A percentile compares a stretch with the other conserved stretches of the same genome.
These are phyloP conservation scores for Archips xylosteana DNA, from an alignment of 2,888 invertebrate species.

Conservation along the genomic window DNA sequence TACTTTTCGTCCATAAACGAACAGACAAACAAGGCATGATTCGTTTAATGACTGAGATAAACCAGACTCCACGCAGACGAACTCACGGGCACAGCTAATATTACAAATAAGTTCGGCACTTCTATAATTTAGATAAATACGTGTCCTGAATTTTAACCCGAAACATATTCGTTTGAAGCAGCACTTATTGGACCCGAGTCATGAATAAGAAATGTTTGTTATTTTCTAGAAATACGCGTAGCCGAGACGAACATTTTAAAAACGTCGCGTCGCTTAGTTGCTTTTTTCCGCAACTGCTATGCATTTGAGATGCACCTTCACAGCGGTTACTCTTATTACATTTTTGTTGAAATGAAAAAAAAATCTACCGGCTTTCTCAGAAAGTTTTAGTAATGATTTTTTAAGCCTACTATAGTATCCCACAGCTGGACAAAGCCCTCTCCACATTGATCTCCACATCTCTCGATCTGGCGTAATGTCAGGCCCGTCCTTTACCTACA, in stretches of 20 bases:
- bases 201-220: background rate
- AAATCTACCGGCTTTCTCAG: slow-evolving; percentile 2
- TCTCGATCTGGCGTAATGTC: too few relatives aligned
- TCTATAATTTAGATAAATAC: slow-evolving; percentile 11
- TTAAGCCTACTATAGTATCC: too few relatives aligned
- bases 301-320: slow-evolving; percentile 33
- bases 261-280: slow-evolving; percentile 19
- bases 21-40: too few relatives aligned
- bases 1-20: too few relatives aligned
- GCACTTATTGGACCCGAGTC: background rate
- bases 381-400: background rate
- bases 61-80: too few relatives aligned
- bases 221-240: slow-evolving; percentile 7
- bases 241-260: slow-evolving; percentile 20
- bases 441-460: too few relatives aligned
- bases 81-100: background rate
- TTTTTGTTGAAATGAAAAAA: slow-evolving; percentile 15
- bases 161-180: slow-evolving; percentile 10
- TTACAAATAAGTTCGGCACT: background rate
- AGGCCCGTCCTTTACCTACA: too few relatives aligned
- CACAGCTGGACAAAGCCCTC: too few relatives aligned
- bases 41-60: too few relatives aligned
- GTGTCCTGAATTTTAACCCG: slow-evolving; percentile 8
- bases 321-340: slow-evolving; percentile 20
- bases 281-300: slow-evolving; percentile 32